Evolutionary conservation across 2,113 vertebrate species (phyloP).

Genomic region (Xerus inauris): DNA sequence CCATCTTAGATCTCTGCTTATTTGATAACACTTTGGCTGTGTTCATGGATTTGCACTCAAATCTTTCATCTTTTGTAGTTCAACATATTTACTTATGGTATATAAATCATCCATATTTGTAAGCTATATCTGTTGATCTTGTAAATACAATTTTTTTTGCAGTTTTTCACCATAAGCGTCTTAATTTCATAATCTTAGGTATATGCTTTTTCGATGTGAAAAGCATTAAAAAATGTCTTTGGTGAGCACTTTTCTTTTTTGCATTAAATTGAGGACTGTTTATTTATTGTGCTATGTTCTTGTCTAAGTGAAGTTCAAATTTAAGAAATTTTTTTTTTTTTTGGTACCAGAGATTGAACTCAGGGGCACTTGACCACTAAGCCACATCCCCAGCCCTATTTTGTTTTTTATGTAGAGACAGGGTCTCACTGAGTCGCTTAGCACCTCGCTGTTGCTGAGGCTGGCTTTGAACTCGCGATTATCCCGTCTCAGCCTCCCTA

Average conservation of each 20-base stretch:
- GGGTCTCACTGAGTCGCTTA: too few species aligned
- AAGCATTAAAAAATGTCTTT: slow-evolving; percentile 70
- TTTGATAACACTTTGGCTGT: neutral
- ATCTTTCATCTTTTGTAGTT: neutral
- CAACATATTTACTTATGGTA: neutral
- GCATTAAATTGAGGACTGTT: slow-evolving; percentile 50
- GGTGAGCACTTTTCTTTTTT: slow-evolving; percentile 65
- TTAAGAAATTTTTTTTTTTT: too few species aligned
- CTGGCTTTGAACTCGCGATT: too few species aligned
- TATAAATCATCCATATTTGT: neutral
- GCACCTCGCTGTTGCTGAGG: too few species aligned
- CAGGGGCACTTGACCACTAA: too few species aligned
- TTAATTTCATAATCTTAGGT: slow-evolving; percentile 73
- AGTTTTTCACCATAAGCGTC: slow-evolving; percentile 57
- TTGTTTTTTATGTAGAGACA: too few species aligned
- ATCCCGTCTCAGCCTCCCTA: too few species aligned
- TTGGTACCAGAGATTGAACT: too few species aligned
- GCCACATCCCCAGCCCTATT: too few species aligned
- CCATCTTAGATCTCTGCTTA: neutral
- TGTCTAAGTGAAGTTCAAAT: slow-evolving; percentile 41
- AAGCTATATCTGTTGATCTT: neutral
- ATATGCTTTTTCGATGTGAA: slow-evolving; percentile 66
- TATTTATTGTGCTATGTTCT: slow-evolving; percentile 52
- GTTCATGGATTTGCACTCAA: neutral
- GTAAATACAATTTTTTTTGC: slow-evolving; percentile 19